Evolutionary conservation across 2,888 invertebrate species (phyloP).

Genomic region (Caenorhabditis sp.): DNA sequence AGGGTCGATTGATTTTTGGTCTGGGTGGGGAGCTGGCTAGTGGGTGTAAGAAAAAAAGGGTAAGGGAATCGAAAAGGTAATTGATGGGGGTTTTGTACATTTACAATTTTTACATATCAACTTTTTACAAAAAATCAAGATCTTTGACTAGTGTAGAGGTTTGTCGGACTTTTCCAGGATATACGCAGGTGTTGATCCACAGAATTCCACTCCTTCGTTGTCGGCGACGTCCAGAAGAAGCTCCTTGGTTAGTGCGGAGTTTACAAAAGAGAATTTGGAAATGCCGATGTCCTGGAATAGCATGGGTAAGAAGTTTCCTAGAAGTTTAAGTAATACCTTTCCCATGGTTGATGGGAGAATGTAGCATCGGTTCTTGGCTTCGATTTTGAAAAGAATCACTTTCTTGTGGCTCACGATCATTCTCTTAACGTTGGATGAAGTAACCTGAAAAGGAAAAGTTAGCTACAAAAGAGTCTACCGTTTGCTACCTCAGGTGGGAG

Average conservation of each 20-base stretch:
- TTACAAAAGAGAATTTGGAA: conserved; percentile 37
- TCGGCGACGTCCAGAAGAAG: conserved; percentile 34
- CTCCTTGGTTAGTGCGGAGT: conserved; percentile 21
- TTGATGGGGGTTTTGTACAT: conserved; percentile 2
- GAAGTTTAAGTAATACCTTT: too few species aligned
- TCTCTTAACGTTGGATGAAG: conserved; percentile 29
- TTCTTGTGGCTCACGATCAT: conserved; percentile 53
- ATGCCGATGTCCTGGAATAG: conserved; percentile 44
- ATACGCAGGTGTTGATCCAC: conserved; percentile 37
- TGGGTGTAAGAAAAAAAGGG: not conserved
- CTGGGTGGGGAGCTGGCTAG: too few species aligned
- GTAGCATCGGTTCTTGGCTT: conserved; percentile 63
- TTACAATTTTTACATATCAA: conserved; percentile 25
- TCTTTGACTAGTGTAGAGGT: not conserved
- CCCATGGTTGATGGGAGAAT: conserved; percentile 46
- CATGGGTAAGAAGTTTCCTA: too few species aligned
- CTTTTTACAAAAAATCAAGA: not conserved
- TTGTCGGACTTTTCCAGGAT: conserved; percentile 43
- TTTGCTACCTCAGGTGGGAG: conserved; percentile 57
- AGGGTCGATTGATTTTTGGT: conserved; percentile 16
- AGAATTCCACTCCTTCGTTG: conserved; percentile 52
- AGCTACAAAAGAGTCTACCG: too few species aligned
- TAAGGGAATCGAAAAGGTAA: not conserved
- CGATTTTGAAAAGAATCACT: conserved; percentile 65
- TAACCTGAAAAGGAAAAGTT: conserved; percentile 38